A percentile compares a stretch with the other conserved stretches of the same genome.
Evolutionary conservation across 2,888 invertebrate species (phyloP).

Genomic region (Andrena minutula): DNA sequence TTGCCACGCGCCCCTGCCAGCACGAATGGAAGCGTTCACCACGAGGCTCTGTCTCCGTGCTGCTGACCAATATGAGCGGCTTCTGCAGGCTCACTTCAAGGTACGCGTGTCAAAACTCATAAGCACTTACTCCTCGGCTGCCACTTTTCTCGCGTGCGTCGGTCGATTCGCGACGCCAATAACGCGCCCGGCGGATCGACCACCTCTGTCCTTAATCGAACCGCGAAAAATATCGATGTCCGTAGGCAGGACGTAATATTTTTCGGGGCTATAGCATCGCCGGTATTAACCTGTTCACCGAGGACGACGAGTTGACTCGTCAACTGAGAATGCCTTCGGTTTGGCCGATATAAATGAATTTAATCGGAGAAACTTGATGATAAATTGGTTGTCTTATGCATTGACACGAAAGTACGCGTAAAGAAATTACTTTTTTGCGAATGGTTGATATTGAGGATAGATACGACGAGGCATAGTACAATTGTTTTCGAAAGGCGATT

Average conservation of each 20-base stretch:
- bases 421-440: no score
- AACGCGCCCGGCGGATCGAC: no score
- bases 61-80: conserved; percentile 88
- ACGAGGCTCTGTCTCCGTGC: conserved; percentile 87
- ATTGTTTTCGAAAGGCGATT: no score
- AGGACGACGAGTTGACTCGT: no score
- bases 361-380: no score
- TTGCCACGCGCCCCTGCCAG: conserved; percentile 83
- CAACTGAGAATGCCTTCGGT: no score
- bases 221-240: conserved; percentile 35
- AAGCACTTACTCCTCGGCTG: not conserved
- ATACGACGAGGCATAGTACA: no score
- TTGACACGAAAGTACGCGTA: no score
- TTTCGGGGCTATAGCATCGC: not conserved
- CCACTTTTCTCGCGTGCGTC: not conserved
- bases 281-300: no score
- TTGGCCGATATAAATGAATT: no score
- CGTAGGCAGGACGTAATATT: not conserved
- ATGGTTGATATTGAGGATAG: no score
- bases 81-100: conserved; percentile 87
- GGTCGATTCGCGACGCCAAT: not conserved
- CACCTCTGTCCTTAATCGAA: conserved; percentile 2
- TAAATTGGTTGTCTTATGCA: no score
- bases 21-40: conserved; percentile 85
- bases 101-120: conserved; percentile 66